These are phyloP conservation scores for Syngnathus scovelli DNA, from an alignment of 2,113 vertebrate genomes.

Conservation along the genomic window DNA sequence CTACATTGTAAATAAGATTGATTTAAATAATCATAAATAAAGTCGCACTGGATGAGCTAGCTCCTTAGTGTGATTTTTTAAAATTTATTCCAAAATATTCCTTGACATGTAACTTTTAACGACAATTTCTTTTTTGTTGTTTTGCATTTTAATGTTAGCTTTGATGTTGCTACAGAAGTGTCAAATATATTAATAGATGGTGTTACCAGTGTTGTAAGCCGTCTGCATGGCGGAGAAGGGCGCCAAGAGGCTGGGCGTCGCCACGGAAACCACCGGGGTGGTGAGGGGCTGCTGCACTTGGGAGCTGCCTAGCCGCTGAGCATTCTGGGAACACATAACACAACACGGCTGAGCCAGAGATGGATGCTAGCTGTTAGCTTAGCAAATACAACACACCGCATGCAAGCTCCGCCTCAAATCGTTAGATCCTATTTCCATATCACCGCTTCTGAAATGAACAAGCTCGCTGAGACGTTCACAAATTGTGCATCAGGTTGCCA, in stretches of 20 bases:
- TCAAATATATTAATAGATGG: too few relatives aligned
- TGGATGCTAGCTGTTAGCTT: not conserved
- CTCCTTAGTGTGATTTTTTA: not conserved
- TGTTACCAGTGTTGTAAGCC: slow-evolving; percentile 72
- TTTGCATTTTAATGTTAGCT: not conserved
- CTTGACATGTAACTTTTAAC: not conserved
- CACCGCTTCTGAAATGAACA: not conserved
- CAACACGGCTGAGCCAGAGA: not conserved
- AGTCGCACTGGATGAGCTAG: not conserved
- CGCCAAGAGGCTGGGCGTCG: slow-evolving; percentile 86
- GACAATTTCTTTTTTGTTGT: not conserved
- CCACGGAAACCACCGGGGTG: slow-evolving; percentile 89
- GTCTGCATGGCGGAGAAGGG: slow-evolving; percentile 74
- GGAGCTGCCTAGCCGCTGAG: slow-evolving; percentile 82
- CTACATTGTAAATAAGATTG: not conserved
- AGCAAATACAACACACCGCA: not conserved
- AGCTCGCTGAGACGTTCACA: slow-evolving; percentile 22
- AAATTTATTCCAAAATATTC: not conserved
- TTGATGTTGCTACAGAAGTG: not conserved
- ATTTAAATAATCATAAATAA: not conserved
- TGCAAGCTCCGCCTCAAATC: too few relatives aligned
- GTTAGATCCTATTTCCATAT: not conserved
- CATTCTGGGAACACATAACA: slow-evolving; percentile 74
- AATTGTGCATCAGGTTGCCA: slow-evolving; percentile 47
- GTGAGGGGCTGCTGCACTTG: slow-evolving; percentile 83